These are phyloP conservation scores for Agapornis roseicollis DNA, from an alignment of 2,113 vertebrate genomes.

Conservation along the genomic window DNA sequence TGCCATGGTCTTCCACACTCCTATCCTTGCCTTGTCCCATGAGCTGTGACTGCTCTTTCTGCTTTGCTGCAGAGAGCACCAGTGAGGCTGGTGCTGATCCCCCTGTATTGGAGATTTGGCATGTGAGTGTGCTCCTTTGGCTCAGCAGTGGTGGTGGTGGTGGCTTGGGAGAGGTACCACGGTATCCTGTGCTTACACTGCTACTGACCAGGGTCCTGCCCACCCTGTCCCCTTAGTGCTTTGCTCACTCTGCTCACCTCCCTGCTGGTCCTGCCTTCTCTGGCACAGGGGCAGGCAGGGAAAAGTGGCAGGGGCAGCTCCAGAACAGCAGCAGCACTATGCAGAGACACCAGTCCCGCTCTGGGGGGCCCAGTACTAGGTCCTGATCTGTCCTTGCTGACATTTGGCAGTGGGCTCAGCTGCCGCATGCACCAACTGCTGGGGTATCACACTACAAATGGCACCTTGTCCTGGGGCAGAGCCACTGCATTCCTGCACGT, in stretches of 20 bases:
- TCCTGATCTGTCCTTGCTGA: not conserved
- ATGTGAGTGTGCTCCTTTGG: not conserved
- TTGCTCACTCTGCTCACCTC: not conserved
- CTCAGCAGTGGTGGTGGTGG: not conserved
- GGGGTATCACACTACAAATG: not conserved
- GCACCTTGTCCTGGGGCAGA: not conserved
- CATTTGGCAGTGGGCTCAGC: not conserved
- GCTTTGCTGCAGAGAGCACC: not conserved
- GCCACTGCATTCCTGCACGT: not conserved
- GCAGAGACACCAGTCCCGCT: not conserved
- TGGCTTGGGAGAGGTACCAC: not conserved
- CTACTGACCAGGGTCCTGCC: not conserved
- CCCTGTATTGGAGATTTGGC: rapidly evolving
- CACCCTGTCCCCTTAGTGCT: not conserved
- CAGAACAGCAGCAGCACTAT: not conserved
- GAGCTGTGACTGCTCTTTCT: not conserved
- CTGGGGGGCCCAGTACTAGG: rapidly evolving
- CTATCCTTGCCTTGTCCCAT: not conserved
- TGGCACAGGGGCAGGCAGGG: not conserved
- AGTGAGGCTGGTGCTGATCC: not conserved
- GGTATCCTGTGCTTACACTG: not conserved
- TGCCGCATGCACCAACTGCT: not conserved
- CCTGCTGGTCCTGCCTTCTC: not conserved
- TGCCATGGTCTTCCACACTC: rapidly evolving
- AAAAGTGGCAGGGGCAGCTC: no score